phyloP scores from a whole-genome alignment of 2,888 invertebrate genomes.

The Rhagium mordax region DNA sequence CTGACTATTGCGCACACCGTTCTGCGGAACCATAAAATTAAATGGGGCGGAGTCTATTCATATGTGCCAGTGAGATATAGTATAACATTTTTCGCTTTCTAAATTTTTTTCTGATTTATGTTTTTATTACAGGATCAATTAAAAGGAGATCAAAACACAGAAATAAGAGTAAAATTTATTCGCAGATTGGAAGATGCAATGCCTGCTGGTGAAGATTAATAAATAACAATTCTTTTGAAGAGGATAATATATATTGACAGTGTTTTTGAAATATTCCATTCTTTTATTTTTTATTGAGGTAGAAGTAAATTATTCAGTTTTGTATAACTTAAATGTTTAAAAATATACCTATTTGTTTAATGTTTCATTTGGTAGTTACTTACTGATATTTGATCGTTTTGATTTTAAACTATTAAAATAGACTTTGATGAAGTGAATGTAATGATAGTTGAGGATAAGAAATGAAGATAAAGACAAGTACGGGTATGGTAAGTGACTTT shows the following conservation, averaged over 20 bases:
- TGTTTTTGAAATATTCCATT: background rate
- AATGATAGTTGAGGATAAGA: background rate
- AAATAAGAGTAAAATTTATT: slow-evolving; percentile 94
- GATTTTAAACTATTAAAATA: too few species aligned
- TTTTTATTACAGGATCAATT: slow-evolving; percentile 97
- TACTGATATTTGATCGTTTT: background rate
- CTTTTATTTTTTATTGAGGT: background rate
- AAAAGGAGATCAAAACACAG: slow-evolving; percentile 95
- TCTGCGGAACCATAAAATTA: too few species aligned
- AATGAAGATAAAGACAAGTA: background rate
- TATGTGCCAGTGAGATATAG: too few species aligned
- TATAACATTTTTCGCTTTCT: too few species aligned
- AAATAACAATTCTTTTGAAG: too few species aligned
- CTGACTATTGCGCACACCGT: too few species aligned
- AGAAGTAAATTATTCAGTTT: background rate
- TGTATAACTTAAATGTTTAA: background rate
- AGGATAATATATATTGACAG: too few species aligned
- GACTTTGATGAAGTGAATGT: background rate
- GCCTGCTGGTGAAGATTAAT: slow-evolving; percentile 97
- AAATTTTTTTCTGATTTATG: too few species aligned
- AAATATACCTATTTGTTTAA: background rate
- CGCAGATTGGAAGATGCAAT: slow-evolving; percentile 97
- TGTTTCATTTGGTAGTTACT: background rate
- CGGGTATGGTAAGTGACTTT: background rate
- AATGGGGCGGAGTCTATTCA: too few species aligned